Evolutionary conservation across 2,888 invertebrate genomes (phyloP).

Genomic region (Cantharis rustica): DNA sequence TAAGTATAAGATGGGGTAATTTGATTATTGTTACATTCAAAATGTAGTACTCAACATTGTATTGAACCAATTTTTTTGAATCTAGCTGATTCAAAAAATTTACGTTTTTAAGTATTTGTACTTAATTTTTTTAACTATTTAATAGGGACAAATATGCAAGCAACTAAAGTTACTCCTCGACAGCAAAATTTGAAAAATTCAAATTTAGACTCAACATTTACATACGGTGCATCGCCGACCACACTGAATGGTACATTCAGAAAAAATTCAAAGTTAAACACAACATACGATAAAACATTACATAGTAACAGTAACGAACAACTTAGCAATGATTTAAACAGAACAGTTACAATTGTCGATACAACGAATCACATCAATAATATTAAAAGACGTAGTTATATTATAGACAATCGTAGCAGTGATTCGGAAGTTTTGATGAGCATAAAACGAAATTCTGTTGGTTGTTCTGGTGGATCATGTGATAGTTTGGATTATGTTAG

Average conservation of each 20-base stretch:
- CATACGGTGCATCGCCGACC: background rate
- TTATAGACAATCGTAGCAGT: slow-evolving; percentile 19
- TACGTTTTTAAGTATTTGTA: too few species aligned
- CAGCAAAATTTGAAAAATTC: background rate
- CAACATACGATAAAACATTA: slow-evolving; percentile 33
- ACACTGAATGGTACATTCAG: slow-evolving; percentile 32
- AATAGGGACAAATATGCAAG: background rate
- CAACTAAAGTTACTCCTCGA: background rate
- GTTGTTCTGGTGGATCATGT: slow-evolving; percentile 48
- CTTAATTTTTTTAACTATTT: background rate
- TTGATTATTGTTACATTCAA: too few species aligned
- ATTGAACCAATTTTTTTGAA: too few species aligned
- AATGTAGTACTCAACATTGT: too few species aligned
- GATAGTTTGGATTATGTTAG: slow-evolving; percentile 55
- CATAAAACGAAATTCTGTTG: slow-evolving; percentile 33
- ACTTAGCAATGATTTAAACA: slow-evolving; percentile 11
- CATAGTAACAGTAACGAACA: slow-evolving; percentile 18
- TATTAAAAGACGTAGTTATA: slow-evolving; percentile 19
- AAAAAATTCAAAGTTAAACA: slow-evolving; percentile 31
- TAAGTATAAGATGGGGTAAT: too few species aligned
- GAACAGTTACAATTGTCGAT: slow-evolving; percentile 16
- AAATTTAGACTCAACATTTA: background rate
- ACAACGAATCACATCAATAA: slow-evolving; percentile 8
- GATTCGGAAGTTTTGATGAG: slow-evolving; percentile 5
- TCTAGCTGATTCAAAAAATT: too few species aligned